Conservation (phyloP, 2,888 invertebrate genomes). For the Tyria jacobaeae region DNA sequence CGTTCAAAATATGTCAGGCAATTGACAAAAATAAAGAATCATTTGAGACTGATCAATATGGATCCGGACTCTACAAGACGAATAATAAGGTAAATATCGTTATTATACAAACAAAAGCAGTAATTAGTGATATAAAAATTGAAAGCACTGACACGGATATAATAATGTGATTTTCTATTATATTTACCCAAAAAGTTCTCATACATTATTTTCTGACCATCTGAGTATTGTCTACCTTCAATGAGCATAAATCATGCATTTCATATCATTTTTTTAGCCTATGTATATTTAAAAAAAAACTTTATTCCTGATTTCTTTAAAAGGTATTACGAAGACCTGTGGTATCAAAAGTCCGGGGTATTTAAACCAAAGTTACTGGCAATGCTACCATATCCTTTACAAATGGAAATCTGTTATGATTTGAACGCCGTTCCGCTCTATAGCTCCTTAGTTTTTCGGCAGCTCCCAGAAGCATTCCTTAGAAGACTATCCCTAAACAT, state of each 20-base stretch:
- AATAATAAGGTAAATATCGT: slow-evolving; percentile 73
- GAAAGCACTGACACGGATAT: too few relatives aligned
- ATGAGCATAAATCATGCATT: background rate
- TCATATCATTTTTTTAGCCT: background rate
- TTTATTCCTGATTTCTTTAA: slow-evolving; percentile 15
- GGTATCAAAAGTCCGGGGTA: slow-evolving; percentile 84
- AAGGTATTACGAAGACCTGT: slow-evolving; percentile 84
- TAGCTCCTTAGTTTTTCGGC: slow-evolving; percentile 82
- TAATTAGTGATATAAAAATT: too few relatives aligned
- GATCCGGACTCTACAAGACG: slow-evolving; percentile 71
- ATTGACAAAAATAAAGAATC: slow-evolving; percentile 76
- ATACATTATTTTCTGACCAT: background rate
- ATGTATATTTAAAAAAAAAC: background rate
- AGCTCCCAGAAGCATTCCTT: slow-evolving; percentile 83
- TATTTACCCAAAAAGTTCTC: too few relatives aligned
- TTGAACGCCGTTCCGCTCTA: slow-evolving; percentile 82
- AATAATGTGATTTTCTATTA: too few relatives aligned
- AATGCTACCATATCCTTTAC: slow-evolving; percentile 78
- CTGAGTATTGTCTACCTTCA: background rate
- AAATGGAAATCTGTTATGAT: slow-evolving; percentile 84
- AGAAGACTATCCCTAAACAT: slow-evolving; percentile 82
- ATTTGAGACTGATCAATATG: slow-evolving; percentile 77
- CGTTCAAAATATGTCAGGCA: slow-evolving; percentile 78
- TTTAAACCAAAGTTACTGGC: slow-evolving; percentile 75
- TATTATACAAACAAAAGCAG: too few relatives aligned